Evolutionary conservation across 2,113 vertebrate genomes (phyloP).

Genomic region (Lontra canadensis): DNA sequence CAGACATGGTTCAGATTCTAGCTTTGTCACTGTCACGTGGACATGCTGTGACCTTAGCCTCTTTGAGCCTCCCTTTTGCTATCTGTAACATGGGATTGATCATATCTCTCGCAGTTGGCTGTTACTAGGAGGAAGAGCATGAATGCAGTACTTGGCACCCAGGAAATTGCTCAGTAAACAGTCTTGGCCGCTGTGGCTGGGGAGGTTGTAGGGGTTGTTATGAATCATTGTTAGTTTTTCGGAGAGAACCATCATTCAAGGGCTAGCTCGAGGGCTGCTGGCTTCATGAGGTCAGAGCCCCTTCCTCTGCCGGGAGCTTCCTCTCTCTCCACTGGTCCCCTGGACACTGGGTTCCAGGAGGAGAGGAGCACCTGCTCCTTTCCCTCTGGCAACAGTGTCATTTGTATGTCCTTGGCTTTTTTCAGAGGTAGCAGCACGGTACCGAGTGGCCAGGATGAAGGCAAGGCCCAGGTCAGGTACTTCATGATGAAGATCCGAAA

Average conservation of each 20-base stretch:
- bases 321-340: neutral
- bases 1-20: neutral
- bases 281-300: no score
- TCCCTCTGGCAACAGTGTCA: rapidly evolving
- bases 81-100: neutral
- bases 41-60: neutral
- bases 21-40: rapidly evolving
- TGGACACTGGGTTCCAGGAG: no score
- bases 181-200: rapidly evolving
- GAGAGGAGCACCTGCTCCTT: neutral
- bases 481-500: neutral
- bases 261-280: neutral
- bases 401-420: neutral
- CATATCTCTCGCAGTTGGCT: neutral
- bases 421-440: neutral
- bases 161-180: neutral
- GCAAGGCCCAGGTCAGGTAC: neutral
- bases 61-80: neutral
- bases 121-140: neutral
- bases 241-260: neutral
- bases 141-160: neutral
- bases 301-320: neutral
- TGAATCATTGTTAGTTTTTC: no score
- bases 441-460: neutral
- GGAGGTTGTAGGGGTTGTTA: rapidly evolving